phyloP scores from a whole-genome alignment of 2,797 vertebrate genomes.

The Kryptopterus vitreolus region DNA sequence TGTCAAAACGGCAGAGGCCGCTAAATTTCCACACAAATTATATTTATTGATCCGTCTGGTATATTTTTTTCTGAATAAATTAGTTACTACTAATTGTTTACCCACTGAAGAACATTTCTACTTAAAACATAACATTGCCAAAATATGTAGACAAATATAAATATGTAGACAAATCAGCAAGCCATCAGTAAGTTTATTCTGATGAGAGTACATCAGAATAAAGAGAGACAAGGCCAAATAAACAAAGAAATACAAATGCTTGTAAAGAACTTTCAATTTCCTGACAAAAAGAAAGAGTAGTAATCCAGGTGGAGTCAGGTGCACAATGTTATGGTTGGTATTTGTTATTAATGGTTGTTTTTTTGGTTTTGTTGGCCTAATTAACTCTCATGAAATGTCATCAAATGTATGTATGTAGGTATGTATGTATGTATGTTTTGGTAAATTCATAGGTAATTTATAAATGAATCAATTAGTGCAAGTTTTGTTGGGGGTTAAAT shows the following conservation, averaged over 20 bases:
- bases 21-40: neutral
- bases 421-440: no score
- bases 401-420: no score
- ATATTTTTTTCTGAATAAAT: neutral
- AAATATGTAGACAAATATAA: neutral
- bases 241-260: neutral
- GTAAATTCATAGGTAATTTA: no score
- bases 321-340: neutral
- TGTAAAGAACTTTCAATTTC: neutral
- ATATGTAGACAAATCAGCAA: neutral
- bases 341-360: neutral
- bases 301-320: neutral
- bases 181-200: neutral
- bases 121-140: neutral
- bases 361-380: neutral
- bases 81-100: neutral
- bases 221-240: neutral
- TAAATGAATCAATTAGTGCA: no score
- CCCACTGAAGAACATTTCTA: neutral
- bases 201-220: neutral
- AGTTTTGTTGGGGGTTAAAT: no score
- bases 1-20: neutral
- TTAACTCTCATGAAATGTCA: neutral
- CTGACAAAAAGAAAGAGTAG: neutral
- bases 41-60: neutral